phyloP scores from a whole-genome alignment of 2,888 invertebrate genomes.

The Dromius quadrimaculatus region DNA sequence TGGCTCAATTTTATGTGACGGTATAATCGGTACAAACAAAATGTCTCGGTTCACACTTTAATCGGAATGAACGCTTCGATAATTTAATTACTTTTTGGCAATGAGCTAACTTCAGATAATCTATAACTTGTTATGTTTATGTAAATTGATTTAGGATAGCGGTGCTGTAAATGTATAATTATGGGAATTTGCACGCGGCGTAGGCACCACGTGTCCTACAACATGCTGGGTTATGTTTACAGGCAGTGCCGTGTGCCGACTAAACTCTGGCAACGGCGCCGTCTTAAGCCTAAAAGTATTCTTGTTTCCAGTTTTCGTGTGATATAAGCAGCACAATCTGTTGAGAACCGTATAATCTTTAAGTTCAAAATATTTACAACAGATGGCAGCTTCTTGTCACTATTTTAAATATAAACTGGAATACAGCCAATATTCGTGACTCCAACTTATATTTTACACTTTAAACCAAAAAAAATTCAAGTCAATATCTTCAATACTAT shows the following conservation, averaged over 20 bases:
- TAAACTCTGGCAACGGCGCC: not conserved
- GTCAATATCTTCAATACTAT: too few relatives aligned
- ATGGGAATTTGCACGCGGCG: slow-evolving; percentile 31
- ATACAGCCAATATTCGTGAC: slow-evolving; percentile 22
- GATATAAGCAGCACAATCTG: not conserved
- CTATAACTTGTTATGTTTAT: slow-evolving; percentile 20
- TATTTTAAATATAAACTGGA: slow-evolving; percentile 42
- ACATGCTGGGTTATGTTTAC: slow-evolving; percentile 3
- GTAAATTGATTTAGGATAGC: slow-evolving; percentile 1
- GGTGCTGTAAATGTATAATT: slow-evolving; percentile 23
- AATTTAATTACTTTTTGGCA: slow-evolving; percentile 33
- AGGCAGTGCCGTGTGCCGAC: slow-evolving; percentile 30
- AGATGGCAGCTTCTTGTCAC: not conserved
- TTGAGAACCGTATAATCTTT: not conserved
- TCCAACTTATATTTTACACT: too few relatives aligned
- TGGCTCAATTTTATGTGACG: not conserved
- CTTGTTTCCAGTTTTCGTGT: not conserved
- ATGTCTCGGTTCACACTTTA: slow-evolving; percentile 4
- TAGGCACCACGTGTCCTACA: not conserved
- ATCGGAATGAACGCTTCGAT: not conserved
- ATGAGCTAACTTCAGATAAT: not conserved
- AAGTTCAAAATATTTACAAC: too few relatives aligned
- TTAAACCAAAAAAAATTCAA: too few relatives aligned
- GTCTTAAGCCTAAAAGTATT: not conserved
- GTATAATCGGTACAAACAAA: slow-evolving; percentile 9